Evolutionary conservation across 2,888 invertebrate species (phyloP).

Genomic region (Drosophila bunnanda): DNA sequence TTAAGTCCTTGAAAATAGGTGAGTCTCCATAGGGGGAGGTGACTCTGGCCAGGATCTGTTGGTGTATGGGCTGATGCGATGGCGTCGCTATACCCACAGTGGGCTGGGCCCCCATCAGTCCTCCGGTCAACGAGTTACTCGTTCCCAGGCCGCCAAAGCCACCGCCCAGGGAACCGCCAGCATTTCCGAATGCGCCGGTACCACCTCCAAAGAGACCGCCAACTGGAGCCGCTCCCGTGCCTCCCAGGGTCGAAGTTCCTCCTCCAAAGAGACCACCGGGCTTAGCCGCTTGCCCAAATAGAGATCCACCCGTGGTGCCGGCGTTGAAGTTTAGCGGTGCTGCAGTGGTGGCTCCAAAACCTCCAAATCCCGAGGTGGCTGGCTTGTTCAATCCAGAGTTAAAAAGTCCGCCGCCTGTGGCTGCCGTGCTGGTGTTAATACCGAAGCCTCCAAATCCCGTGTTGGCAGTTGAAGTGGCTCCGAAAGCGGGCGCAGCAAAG

Average conservation of each 20-base stretch:
- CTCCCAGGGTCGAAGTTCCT: constrained; percentile 57
- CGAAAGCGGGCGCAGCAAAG: constrained; percentile 84
- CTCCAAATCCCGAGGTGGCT: constrained; percentile 86
- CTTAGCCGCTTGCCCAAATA: constrained; percentile 86
- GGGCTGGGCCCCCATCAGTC: constrained; percentile 38
- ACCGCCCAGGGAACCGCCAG: constrained; percentile 57
- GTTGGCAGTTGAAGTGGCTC: constrained; percentile 76
- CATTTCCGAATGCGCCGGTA: constrained; percentile 75
- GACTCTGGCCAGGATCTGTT: constrained; percentile 90
- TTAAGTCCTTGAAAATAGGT: constrained; percentile 91
- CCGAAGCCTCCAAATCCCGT: constrained; percentile 81
- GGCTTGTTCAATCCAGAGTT: constrained; percentile 84
- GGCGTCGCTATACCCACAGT: constrained; percentile 27
- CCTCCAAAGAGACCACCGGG: constrained; percentile 85
- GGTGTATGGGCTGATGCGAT: constrained; percentile 86
- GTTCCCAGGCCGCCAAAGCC: constrained; percentile 66
- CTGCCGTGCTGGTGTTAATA: constrained; percentile 66
- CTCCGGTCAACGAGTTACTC: constrained; percentile 58
- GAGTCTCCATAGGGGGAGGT: constrained; percentile 95
- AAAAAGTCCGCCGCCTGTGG: constrained; percentile 78
- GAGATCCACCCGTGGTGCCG: constrained; percentile 71
- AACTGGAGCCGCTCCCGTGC: constrained; percentile 36
- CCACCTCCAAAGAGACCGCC: constrained; percentile 85
- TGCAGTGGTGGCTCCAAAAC: constrained; percentile 85
- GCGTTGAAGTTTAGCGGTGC: constrained; percentile 83